These are phyloP conservation scores for Gastracanthus pulcherrimus DNA, from an alignment of 2,888 invertebrate species.

Conservation along the genomic window DNA sequence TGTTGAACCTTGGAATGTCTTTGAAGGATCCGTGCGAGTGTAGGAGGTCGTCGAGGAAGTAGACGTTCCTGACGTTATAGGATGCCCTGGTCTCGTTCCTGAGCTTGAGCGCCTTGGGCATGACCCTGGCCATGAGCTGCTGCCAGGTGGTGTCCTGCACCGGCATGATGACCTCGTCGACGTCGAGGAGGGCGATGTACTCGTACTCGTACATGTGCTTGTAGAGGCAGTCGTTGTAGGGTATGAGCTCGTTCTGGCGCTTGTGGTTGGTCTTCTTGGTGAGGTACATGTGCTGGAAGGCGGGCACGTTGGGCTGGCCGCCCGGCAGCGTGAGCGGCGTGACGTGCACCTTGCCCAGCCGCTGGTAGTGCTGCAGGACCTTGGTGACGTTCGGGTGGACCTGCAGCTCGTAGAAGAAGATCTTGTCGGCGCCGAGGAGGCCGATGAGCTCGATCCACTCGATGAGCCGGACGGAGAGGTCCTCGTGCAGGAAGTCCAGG, in stretches of 20 bases:
- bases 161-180: slow-evolving; percentile 97
- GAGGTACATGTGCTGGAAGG: slow-evolving; percentile 92
- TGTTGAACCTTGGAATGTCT: slow-evolving; percentile 81
- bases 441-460: slow-evolving; percentile 96
- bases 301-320: slow-evolving; percentile 93
- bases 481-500: slow-evolving; percentile 94
- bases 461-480: slow-evolving; percentile 91
- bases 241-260: slow-evolving; percentile 95
- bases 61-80: slow-evolving; percentile 94
- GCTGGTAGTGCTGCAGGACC: slow-evolving; percentile 84
- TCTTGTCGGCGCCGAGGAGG: slow-evolving; percentile 92
- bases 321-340: slow-evolving; percentile 92
- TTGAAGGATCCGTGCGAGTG: slow-evolving; percentile 90
- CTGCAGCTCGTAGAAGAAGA: slow-evolving; percentile 92
- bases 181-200: slow-evolving; percentile 93
- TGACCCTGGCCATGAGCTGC: slow-evolving; percentile 86
- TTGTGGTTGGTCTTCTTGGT: slow-evolving; percentile 95
- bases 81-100: slow-evolving; percentile 85
- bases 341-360: slow-evolving; percentile 84
- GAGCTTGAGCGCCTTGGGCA: slow-evolving; percentile 84
- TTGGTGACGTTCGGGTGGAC: slow-evolving; percentile 96
- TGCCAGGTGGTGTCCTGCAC: slow-evolving; percentile 86
- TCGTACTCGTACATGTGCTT: slow-evolving; percentile 94
- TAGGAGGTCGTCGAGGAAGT: slow-evolving; percentile 92
- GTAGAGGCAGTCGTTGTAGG: slow-evolving; percentile 97